Conservation (phyloP, 2,113 vertebrate species). For the Desmodus rotundus region DNA sequence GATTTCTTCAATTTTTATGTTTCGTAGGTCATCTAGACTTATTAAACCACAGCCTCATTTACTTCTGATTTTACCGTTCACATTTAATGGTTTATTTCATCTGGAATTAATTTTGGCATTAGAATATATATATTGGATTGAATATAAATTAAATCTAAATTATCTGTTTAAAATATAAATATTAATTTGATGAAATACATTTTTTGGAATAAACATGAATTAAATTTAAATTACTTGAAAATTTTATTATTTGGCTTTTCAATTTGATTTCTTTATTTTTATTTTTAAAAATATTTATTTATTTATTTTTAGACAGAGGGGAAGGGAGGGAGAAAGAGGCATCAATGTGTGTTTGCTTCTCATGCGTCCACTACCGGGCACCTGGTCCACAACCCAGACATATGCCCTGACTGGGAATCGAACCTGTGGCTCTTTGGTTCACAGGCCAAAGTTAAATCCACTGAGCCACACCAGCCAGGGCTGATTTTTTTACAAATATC, state of each 20-base stretch:
- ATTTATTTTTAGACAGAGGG: no score
- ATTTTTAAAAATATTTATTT: no score
- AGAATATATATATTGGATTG: background rate
- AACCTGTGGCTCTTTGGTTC: no score
- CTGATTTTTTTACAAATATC: background rate
- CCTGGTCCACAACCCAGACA: no score
- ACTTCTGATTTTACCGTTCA: background rate
- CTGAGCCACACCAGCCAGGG: no score
- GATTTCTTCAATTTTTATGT: background rate
- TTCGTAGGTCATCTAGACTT: background rate
- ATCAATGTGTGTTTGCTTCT: no score
- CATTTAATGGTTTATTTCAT: background rate
- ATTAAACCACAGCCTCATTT: background rate
- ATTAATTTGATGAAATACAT: background rate
- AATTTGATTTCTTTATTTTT: background rate
- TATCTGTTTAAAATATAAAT: background rate
- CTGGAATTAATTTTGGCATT: background rate
- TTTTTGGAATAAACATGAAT: background rate
- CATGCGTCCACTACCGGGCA: no score
- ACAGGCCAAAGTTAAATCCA: no score
- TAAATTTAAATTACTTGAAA: background rate
- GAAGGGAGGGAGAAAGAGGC: no score
- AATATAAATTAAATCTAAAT: background rate
- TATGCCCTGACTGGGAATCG: no score
- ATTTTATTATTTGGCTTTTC: background rate